Evolutionary conservation across 2,797 vertebrate species (phyloP), one percentile per base, ranked within the genome.

Genomic region (Anguilla pacifica): DNA sequence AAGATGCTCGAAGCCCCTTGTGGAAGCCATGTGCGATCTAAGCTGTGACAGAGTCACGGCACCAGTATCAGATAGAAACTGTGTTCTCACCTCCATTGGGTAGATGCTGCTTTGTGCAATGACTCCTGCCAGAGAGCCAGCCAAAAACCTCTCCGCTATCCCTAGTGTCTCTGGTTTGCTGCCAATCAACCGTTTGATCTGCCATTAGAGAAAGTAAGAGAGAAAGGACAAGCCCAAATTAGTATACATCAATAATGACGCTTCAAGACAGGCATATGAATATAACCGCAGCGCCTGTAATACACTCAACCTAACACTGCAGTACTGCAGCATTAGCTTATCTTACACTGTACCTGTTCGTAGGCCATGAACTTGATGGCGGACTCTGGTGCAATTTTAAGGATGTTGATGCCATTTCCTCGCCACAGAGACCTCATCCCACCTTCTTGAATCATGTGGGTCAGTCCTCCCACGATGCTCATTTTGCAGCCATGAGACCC

Each of bases 281-380:
- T 59, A 25, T 49, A 19, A 46, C 46, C 10, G 79, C 10, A 35
- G 35, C 15, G n/a, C 25, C 6, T 59, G 81, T 0, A 10, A 87
- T 81, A 19, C 3, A 51, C 39, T 39, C 39, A 39, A 39, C 28
- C 17, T 1, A 86, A 74, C 6, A n/a, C 6, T n/a, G 31, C 15
- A 39, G 28, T 9, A 19, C 74, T 77, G 79, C 9, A 82, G 46
- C 0, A 39, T 3, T 49, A 22, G 19, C 11, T 25, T 43, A 11
- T 31, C 51, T 59, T 35, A 4, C 31, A 2, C 2, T 35, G 0
- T 90, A 99, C 98, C 97, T 99, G 98, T 89, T 99, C 98, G 0
- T 99, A 99, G 0, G 98, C 98, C 98, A 99, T 99, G 94, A 99
- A 99, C 90, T 99, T 99, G 84, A 99, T 97, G 43, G 98, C 98